Percentiles rank a stretch among this genome's conserved stretches.
These are phyloP conservation scores for Heliocidaris tuberculata DNA, from an alignment of 35 echinoderm and acorn worm species.

Conservation along the genomic window DNA sequence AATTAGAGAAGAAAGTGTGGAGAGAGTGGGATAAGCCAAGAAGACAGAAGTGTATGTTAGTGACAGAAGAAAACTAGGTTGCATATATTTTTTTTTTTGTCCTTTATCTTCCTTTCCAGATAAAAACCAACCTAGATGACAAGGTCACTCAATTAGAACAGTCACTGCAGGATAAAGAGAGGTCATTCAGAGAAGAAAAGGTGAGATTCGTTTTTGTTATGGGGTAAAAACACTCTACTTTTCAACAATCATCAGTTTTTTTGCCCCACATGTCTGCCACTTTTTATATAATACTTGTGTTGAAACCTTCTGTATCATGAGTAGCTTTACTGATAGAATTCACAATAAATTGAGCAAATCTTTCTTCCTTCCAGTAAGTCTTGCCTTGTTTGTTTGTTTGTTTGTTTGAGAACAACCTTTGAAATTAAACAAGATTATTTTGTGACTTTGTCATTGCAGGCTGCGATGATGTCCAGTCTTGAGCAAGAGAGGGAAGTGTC, in stretches of 20 bases:
- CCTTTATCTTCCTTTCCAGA: conserved; percentile 57
- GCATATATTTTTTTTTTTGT: not conserved
- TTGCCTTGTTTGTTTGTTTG: too few species aligned
- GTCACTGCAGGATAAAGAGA: conserved; percentile 63
- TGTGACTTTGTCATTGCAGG: conserved; percentile 23
- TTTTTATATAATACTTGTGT: not conserved
- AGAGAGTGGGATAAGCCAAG: not conserved
- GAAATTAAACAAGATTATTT: not conserved
- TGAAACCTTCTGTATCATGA: too few species aligned
- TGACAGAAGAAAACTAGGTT: not conserved
- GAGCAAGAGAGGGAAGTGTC: conserved; percentile 51
- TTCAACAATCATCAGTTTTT: not conserved
- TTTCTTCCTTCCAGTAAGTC: not conserved
- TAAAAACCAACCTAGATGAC: conserved; percentile 77
- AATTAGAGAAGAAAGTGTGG: not conserved
- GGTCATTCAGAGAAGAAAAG: conserved; percentile 40
- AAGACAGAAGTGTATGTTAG: not conserved
- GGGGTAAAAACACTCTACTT: not conserved
- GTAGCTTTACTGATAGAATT: not conserved
- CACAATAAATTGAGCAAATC: not conserved
- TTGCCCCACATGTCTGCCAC: not conserved
- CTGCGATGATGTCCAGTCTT: conserved; percentile 43
- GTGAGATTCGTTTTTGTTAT: not conserved
- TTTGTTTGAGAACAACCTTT: too few species aligned
- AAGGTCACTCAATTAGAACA: conserved; percentile 73